Base-by-base conservation (phyloP, 1,140 invertebrate species). In the Panagrolaimus sp. region DNA sequence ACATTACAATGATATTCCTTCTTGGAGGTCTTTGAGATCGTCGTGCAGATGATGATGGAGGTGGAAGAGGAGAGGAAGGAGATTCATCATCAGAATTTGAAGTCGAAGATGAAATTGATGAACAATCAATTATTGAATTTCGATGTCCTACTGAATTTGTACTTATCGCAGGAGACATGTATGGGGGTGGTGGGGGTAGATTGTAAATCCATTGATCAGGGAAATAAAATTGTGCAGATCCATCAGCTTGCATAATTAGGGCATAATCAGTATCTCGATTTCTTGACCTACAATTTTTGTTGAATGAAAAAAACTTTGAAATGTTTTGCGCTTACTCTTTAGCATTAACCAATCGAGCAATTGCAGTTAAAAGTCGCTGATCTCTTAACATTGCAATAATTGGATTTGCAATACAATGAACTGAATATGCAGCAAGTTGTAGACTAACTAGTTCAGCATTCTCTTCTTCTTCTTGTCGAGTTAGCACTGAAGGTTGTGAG, bases 391-490 rank as follows among this genome's bases (percentile, higher is more conserved):
- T 58, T n/a, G 67, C 44, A 32, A 68, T 68, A 24, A 68, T 65
- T 24, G 67, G 46, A 21, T 68, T 68, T 26, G 45, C 67, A 38
- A 69, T 69, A 26, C 68, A 69, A 12, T 69, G 68, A 21, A 69
- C 68, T 5, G 32, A 66, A 17, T 69, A 69, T 5, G 55, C 68
- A 46, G 68, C 68, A 24, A 69, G 68, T 47, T 69, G 68, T 14
- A 69, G 28, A 26, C 55, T 69, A 15, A 69, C 21, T 1, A 68
- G 10, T 28, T 66, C 21, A n/a, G 28, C 26, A n/a, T 66, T 68
- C 43, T 65, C 32, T 10, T 8, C 21, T 10, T 45, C 21, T 17
- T 45, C 24, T 28, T 67, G 17, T 21, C 17, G 24, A 8, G 14
- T 46, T 28, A 44, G 10, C 24, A 24, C 21, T 15, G 15, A 14